phyloP scores from a whole-genome alignment of 2,113 vertebrate species.

The Cyprinodon tularosa region DNA sequence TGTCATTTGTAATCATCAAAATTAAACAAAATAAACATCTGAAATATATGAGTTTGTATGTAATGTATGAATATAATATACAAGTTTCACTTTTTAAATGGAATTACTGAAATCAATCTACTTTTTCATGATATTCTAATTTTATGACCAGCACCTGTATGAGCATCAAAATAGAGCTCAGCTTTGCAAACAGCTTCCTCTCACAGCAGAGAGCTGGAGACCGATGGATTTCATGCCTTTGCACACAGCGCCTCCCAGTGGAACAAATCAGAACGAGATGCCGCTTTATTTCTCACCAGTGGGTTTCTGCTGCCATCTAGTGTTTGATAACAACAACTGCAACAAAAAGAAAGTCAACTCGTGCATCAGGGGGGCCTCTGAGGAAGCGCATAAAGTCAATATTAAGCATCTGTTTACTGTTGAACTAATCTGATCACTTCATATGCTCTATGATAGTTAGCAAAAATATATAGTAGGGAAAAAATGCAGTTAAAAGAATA shows the following conservation, averaged over 20 bases:
- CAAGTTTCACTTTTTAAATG: too few species aligned
- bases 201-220: background rate
- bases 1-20: too few species aligned
- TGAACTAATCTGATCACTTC: background rate
- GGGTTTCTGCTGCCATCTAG: slow-evolving; percentile 55
- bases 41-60: too few species aligned
- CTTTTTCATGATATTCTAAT: too few species aligned
- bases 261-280: background rate
- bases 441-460: background rate
- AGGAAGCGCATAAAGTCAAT: slow-evolving; percentile 47
- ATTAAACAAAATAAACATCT: too few species aligned
- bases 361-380: slow-evolving; percentile 6
- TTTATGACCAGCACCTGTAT: slow-evolving; percentile 26
- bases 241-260: slow-evolving; percentile 68
- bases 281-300: background rate
- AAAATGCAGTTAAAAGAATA: too few species aligned
- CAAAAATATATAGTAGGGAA: too few species aligned
- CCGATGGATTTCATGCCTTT: slow-evolving; percentile 39
- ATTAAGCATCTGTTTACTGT: slow-evolving; percentile 13
- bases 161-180: background rate
- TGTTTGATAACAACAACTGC: slow-evolving; percentile 29
- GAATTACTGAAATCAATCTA: too few species aligned
- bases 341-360: background rate
- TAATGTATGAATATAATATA: too few species aligned
- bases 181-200: background rate